phyloP scores from a whole-genome alignment of 2,797 vertebrate genomes.

The Erethizon dorsatum region DNA sequence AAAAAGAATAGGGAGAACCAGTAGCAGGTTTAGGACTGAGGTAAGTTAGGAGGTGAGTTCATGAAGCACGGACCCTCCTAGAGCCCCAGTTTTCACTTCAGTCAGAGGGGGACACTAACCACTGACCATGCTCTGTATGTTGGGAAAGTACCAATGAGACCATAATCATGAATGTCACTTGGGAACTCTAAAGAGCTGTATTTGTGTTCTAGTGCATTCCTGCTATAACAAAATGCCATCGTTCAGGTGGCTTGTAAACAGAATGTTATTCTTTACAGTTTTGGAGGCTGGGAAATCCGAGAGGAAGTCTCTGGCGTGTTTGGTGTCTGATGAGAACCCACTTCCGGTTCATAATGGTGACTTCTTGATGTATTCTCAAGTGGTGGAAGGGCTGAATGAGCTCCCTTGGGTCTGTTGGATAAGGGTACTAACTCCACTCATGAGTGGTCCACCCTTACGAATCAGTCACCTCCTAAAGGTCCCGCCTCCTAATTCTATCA shows the following conservation, averaged over 20 bases:
- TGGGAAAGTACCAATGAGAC: not conserved
- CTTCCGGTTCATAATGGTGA: not conserved
- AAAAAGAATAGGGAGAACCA: not conserved
- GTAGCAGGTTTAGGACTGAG: not conserved
- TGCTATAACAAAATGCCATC: not conserved
- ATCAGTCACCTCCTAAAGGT: not conserved
- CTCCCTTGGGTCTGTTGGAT: not conserved
- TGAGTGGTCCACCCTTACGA: not conserved
- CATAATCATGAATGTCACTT: not conserved
- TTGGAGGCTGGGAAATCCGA: not conserved
- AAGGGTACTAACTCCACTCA: not conserved
- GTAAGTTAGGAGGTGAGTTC: not conserved
- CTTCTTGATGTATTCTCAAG: not conserved
- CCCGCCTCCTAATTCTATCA: not conserved
- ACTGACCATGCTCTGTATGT: not conserved
- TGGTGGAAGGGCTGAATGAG: not conserved
- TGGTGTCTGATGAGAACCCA: not conserved
- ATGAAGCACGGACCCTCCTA: not conserved
- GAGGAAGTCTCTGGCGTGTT: not conserved
- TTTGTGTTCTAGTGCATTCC: not conserved
- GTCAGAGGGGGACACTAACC: not conserved
- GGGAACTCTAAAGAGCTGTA: not conserved
- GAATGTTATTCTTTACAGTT: not conserved
- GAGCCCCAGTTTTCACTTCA: not conserved
- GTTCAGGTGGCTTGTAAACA: not conserved